Base-by-base conservation (phyloP, 2,888 invertebrate species). In the Rutpela maculata region DNA sequence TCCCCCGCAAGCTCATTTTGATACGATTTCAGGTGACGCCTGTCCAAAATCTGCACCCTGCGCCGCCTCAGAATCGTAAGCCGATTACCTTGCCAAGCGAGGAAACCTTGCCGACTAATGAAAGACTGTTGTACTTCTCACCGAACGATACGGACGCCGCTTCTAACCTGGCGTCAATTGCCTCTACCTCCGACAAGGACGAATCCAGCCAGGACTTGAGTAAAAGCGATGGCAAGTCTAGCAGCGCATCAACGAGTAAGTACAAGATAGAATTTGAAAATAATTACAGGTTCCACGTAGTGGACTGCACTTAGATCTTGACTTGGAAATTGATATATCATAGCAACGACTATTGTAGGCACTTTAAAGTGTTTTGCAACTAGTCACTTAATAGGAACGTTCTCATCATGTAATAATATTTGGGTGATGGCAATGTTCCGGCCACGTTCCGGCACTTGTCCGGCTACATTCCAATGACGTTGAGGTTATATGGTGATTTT, bases 111-210 rank as follows among this genome's bases (percentile, higher is more conserved):
- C 89, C 91, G 0, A 89, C 90, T 15, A 91, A 91, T 79, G 89
- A 90, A 78, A 84, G 91, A 31, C 80, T 91, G 18, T 85, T 93
- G 4, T 93, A 93, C 85, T 93, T 92, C 82, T 90, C 92, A 10
- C 91, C 92, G 5, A 90, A 88, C 77, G 90, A 90, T 60, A 83
- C 85, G 0, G 87, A 88, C 17, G 78, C 76, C 11, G 80, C 81
- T 1, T 78, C 75, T n/a, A 81, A 79, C 50, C 35, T 81, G 12
- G 81, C 81, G 0, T 80, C 83, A 7, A 79, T 82, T 6, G 78
- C 81, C 15, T 80, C 84, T 11, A 76, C 78, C 11, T 66, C 77
- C 17, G 82, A 83, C 7, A 79, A 80, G 65, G 77, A 85, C 66
- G 76, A 81, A 62, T 6, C 76, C 70, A 70, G 85, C 74, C 73